Evolutionary conservation across 1,140 invertebrate species (phyloP), one percentile per base, ranked within the genome.

Genomic region (Ceratosolen solmsi): DNA sequence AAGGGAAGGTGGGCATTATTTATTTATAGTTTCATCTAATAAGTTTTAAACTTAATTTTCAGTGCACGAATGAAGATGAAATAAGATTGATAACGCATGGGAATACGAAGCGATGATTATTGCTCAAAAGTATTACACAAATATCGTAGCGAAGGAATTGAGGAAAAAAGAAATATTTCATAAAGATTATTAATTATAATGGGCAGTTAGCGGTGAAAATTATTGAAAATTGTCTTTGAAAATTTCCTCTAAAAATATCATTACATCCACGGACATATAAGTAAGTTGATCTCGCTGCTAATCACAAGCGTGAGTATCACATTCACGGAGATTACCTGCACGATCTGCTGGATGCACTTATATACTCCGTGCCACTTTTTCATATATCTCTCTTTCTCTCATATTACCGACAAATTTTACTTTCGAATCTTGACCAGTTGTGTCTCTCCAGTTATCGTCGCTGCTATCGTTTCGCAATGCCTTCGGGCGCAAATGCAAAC

Each of bases 361-460:
- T n/a, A n/a, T n/a, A n/a, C 17, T 8, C 27, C 36, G 41, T 60
- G 15, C 33, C n/a, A 60, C 51, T 75, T 75, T 60, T 25, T 27
- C 56, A 20, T 36, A 30, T 51, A 30, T 58, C 25, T n/a, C 41
- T 46, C 15, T 65, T 36, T 65, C 75, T 60, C 56, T 76, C 36
- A 3, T 4, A 54, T 56, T 54, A 33, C 27, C 49, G 20, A 33
- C 51, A 75, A 49, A 76, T 41, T 75, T 84, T 70, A 88, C 89
- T 90, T 90, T 90, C 88, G 87, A 90, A 90, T 88, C 85, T 87
- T 86, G 85, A 87, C 84, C 85, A 84, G 7, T 68, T 41, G 46
- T 30, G 74, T 79, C 79, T 79, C 79, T 60, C 65, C 25, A 60
- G 74, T 77, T 70, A 72, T 68, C 70, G 83, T 77, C 22, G 63